Conservation (phyloP, 2,888 invertebrate species). For the Malthinus flaveolus region DNA sequence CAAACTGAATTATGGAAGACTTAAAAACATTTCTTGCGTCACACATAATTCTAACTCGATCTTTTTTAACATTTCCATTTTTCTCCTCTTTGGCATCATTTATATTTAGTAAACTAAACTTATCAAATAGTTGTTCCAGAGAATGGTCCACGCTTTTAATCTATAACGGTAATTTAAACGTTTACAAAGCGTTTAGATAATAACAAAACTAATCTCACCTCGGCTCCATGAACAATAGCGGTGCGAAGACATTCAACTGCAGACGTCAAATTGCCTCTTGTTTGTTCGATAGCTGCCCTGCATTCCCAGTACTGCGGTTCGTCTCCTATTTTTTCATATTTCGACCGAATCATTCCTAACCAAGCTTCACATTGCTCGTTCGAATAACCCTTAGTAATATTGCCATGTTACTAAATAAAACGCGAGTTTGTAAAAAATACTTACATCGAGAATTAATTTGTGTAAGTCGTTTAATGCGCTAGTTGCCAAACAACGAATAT, state of each 20-base stretch:
- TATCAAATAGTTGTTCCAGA: constrained; percentile 59
- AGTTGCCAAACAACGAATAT: constrained; percentile 45
- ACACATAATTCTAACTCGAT: constrained; percentile 44
- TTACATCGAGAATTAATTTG: constrained; percentile 59
- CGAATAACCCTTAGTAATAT: constrained; percentile 56
- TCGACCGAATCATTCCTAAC: constrained; percentile 58
- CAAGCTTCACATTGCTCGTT: constrained; percentile 61
- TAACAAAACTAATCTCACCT: constrained; percentile 49
- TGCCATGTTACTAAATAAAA: neutral
- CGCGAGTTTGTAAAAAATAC: constrained; percentile 15
- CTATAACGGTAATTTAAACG: constrained; percentile 46
- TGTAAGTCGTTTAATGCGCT: constrained; percentile 60
- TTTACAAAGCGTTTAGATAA: too few species aligned
- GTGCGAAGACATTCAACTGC: constrained; percentile 64
- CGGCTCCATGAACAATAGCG: constrained; percentile 61
- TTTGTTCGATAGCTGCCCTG: constrained; percentile 61
- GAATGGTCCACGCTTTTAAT: constrained; percentile 58
- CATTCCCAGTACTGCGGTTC: constrained; percentile 65
- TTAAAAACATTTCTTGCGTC: constrained; percentile 63
- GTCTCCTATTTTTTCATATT: constrained; percentile 53
- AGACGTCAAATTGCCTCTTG: constrained; percentile 58
- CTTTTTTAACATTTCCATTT: constrained; percentile 29
- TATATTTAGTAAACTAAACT: constrained; percentile 63
- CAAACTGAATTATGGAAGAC: constrained; percentile 62
- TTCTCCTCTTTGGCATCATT: constrained; percentile 48